phyloP scores from a whole-genome alignment of 2,113 vertebrate species.

The Origma solitaria region DNA sequence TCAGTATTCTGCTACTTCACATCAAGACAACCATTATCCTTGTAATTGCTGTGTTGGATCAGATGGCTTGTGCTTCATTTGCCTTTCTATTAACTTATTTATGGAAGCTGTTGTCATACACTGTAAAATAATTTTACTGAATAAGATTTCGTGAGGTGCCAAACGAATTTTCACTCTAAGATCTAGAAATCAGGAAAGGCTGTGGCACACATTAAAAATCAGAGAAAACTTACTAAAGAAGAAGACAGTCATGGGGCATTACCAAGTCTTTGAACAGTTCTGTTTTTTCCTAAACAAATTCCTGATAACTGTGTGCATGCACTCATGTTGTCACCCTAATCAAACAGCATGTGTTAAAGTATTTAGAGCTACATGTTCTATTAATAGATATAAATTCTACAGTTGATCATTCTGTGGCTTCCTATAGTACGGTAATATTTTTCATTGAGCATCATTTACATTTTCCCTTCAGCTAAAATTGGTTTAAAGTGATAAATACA shows the following conservation, averaged over 20 bases:
- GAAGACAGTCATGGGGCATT: neutral
- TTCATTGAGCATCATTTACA: neutral
- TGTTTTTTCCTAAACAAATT: neutral
- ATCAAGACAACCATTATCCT: neutral
- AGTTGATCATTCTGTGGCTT: neutral
- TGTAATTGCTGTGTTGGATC: neutral
- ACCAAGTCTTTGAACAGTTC: neutral
- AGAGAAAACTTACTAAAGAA: neutral
- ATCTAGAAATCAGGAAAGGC: neutral
- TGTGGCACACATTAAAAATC: neutral
- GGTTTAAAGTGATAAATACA: neutral
- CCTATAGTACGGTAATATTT: neutral
- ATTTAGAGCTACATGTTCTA: neutral
- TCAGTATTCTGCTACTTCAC: neutral
- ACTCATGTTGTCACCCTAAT: neutral
- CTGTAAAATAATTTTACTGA: neutral
- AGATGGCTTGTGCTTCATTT: neutral
- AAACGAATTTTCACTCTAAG: neutral
- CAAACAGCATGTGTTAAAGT: neutral
- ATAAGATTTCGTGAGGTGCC: neutral
- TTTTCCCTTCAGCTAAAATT: neutral
- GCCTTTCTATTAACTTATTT: neutral
- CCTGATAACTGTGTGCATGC: neutral
- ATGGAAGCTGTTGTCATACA: neutral
- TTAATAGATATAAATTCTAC: neutral